Percentiles rank a stretch among this genome's conserved stretches.
phyloP scores from a whole-genome alignment of 2,797 vertebrate genomes.

The Acanthis flammea region DNA sequence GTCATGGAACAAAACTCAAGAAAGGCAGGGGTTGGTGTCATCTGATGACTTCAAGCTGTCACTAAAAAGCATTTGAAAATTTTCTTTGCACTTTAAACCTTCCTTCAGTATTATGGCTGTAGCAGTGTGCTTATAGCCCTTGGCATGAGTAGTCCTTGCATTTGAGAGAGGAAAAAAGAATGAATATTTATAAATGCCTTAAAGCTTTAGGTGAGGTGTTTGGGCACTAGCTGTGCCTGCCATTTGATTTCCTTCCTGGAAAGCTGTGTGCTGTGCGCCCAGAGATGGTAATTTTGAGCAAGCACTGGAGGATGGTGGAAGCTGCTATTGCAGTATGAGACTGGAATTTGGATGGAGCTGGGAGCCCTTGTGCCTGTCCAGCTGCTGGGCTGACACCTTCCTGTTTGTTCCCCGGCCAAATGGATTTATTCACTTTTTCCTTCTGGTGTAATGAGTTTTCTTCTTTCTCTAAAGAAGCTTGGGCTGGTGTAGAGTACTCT shows the following conservation, averaged over 20 bases:
- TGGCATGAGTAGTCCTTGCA: background rate
- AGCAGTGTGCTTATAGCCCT: background rate
- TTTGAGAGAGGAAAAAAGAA: background rate
- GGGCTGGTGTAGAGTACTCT: background rate
- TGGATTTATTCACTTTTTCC: background rate
- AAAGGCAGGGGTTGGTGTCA: background rate
- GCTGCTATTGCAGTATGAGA: background rate
- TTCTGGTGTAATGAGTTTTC: background rate
- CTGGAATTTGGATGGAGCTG: background rate
- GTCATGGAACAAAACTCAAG: background rate
- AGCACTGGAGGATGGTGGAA: background rate
- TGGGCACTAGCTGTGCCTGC: background rate
- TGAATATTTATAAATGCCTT: background rate
- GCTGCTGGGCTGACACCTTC: background rate
- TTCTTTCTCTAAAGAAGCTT: background rate
- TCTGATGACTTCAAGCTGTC: background rate
- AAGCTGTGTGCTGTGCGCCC: background rate
- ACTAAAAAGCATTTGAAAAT: background rate
- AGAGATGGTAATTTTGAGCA: background rate
- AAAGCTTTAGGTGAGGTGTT: background rate
- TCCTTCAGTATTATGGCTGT: background rate
- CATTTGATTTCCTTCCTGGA: background rate
- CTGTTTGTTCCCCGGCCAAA: accelerated
- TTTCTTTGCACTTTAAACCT: slow-evolving; percentile 44
- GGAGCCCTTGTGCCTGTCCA: background rate